Evolutionary conservation across 2,113 vertebrate genomes (phyloP), one percentile per base, ranked within the genome.

Genomic region (Corydoras sp.): DNA sequence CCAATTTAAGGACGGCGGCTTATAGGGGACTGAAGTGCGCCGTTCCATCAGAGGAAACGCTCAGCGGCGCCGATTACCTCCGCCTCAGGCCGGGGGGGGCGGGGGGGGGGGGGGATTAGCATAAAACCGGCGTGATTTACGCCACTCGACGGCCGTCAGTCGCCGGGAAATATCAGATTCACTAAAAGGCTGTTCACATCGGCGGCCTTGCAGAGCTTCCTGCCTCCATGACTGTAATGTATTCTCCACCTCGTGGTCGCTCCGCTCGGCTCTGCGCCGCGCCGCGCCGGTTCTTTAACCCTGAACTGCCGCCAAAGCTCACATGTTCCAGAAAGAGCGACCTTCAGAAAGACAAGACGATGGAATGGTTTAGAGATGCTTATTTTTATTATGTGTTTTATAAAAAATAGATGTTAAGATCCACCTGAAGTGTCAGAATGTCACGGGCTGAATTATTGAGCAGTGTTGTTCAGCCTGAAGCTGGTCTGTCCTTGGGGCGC

Each of bases 1-100:
- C 62, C 68, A 70, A 76, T 76, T 79, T 66, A 54, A 56, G 64
- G 30, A 30, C 55, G 61, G 67, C 30, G 49, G 68, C 54, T 78
- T 80, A 77, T 32, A 24, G 62, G 61, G 65, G 64, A 68, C 65
- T 12, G 43, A 69, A 54, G 53, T 29, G 65, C 49, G 59, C 62
- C 58, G 69, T 76, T 76, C 71, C 68, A 76, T 76, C 69, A 78
- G 51, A 73, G 59, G 74, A 74, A 81, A 72, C 60, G 59, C 73
- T 58, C 59, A 48, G 68, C 73, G 65, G 68, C 68, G 51, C 43
- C 13, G 56, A 68, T 66, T 71, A 62, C 35, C 15, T n/a, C 12
- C 62, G 64, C 62, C n/a, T 70, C 74, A 62, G 54, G 78, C 64
- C 51, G 30, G 29, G 74, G 70, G 30, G 29, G 74, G 70, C 68